Evolutionary conservation across 2,797 vertebrate species (phyloP), one percentile per base, ranked within the genome.

Genomic region (Glossophaga mutica): DNA sequence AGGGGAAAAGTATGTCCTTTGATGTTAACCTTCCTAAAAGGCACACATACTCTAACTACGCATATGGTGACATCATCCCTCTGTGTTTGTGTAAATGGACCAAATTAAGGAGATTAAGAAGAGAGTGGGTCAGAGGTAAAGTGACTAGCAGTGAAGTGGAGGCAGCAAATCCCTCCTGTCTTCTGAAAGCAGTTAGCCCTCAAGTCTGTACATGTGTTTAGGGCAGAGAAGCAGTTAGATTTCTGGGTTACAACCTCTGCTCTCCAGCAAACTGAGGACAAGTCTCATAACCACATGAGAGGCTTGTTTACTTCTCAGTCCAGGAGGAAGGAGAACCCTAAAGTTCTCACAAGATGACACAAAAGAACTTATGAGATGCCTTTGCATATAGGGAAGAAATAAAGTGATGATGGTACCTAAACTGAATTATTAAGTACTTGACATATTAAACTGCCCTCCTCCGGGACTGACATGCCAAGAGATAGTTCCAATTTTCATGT

Each of bases 51-150:
- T 8, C 88, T 89, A 86, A 90, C 37, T 84, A 87, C 39, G 73
- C 29, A 29, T 55, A 37, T 26, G 81, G 39, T 96, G 94, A 94
- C 85, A 78, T 96, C 94, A 95, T 46, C 57, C 59, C 57, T 93
- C 90, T 93, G 79, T 95, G 62, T 94, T 92, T 96, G 73, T 94
- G 57, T 94, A 94, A 96, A 91, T 83, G 73, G 79, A 5, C 74
- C 55, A 87, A 87, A 97, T 96, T 96, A 96, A 93, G 94, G 50
- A 92, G 84, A 93, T 95, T 95, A 94, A 91, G 73, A 70, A 93
- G 90, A 44, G 77, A 90, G 44, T 94, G 88, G 76, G 87, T 95
- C 90, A 96, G 94, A 97, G 73, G 93, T 90, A 88, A 95, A 76
- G 81, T 65, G 68, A 46, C 18, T 92, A 57, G 26, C 11, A n/a